phyloP scores from a whole-genome alignment of 1,140 invertebrate species.

The Papilio dardanus region DNA sequence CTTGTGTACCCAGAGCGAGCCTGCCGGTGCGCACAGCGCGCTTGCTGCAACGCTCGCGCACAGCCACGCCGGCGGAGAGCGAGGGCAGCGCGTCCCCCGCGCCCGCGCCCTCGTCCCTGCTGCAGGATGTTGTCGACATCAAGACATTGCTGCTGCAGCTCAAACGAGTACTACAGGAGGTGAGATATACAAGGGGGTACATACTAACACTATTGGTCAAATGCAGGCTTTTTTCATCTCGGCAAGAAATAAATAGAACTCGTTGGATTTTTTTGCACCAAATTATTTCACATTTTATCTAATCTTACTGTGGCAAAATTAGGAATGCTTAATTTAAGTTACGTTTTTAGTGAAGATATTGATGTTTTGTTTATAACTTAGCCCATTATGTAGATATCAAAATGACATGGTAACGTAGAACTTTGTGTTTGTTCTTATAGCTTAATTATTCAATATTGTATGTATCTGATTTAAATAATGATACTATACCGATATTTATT shows the following conservation, averaged over 20 bases:
- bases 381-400: not conserved
- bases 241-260: too few species aligned
- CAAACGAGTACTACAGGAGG: conserved; percentile 90
- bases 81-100: conserved; percentile 75
- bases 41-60: conserved; percentile 80
- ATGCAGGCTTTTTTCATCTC: too few species aligned
- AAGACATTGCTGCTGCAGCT: conserved; percentile 91
- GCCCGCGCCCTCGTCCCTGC: conserved; percentile 86
- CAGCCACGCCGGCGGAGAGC: conserved; percentile 79
- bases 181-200: conserved; percentile 55
- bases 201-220: not conserved
- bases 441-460: not conserved
- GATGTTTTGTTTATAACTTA: too few species aligned
- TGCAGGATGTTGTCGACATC: conserved; percentile 90
- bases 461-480: not conserved
- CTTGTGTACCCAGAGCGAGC: conserved; percentile 63
- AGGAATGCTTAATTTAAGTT: too few species aligned
- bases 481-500: not conserved
- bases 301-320: not conserved
- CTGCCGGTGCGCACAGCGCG: conserved; percentile 80
- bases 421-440: not conserved
- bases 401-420: too few species aligned
- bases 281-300: too few species aligned
- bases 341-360: too few species aligned
- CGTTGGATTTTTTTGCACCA: too few species aligned